A percentile compares a stretch with the other conserved stretches of the same genome.
Evolutionary conservation across 1,140 invertebrate species (phyloP).

Genomic region (Bombus affinis): DNA sequence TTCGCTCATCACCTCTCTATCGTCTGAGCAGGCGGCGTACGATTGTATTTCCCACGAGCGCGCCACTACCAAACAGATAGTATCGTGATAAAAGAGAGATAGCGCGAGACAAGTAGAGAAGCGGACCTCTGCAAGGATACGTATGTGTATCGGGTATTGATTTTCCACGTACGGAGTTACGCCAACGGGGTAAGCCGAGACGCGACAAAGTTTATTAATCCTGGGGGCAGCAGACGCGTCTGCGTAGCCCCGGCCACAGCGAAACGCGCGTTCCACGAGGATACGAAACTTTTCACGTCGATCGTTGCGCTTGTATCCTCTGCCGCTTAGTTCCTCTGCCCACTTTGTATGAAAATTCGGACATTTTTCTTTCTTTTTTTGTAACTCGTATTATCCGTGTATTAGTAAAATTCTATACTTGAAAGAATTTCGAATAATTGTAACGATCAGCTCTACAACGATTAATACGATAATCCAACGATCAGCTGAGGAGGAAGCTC

Average conservation of each 20-base stretch:
- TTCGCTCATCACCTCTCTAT: not conserved
- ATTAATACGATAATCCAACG: too few species aligned
- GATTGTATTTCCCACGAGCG: constrained; percentile 24
- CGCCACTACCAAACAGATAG: constrained; percentile 56
- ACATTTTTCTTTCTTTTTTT: not conserved
- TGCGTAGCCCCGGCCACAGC: constrained; percentile 40
- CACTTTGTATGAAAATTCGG: not conserved
- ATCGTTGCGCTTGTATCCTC: not conserved
- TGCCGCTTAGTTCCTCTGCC: not conserved
- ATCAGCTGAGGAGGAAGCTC: too few species aligned
- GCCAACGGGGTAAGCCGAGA: constrained; percentile 66
- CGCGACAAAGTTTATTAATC: constrained; percentile 70
- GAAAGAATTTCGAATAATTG: too few species aligned
- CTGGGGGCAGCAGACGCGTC: constrained; percentile 54
- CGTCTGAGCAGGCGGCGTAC: constrained; percentile 15
- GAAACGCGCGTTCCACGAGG: constrained; percentile 24
- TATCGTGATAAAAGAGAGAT: constrained; percentile 73
- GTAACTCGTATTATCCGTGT: too few species aligned
- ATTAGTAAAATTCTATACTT: too few species aligned
- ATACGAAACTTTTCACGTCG: constrained; percentile 1
- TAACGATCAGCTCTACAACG: too few species aligned
- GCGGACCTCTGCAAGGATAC: constrained; percentile 61
- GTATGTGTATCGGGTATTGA: constrained; percentile 77
- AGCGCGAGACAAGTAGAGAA: constrained; percentile 70
- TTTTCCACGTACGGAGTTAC: constrained; percentile 66